Conservation (phyloP, 2,888 invertebrate species). For the Cephus spinipes region DNA sequence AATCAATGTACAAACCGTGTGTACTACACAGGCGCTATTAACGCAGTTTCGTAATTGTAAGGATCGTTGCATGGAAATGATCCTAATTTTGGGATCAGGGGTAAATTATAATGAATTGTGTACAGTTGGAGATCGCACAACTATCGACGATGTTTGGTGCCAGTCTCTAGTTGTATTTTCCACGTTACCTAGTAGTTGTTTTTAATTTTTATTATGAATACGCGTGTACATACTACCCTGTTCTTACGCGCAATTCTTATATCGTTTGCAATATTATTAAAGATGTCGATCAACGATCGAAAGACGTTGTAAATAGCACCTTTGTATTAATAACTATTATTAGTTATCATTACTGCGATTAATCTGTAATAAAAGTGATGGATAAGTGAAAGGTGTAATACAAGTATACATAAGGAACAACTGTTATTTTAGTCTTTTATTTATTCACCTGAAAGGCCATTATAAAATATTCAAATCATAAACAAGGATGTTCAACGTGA, state of each 20-base stretch:
- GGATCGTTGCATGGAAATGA: not conserved
- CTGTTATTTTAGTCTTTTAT: not conserved
- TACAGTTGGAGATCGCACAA: not conserved
- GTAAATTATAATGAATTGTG: not conserved
- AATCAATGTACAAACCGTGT: constrained; percentile 18
- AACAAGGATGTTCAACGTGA: not conserved
- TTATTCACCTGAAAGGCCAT: not conserved
- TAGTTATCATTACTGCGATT: constrained; percentile 24
- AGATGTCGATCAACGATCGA: constrained; percentile 28
- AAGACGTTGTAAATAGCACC: constrained; percentile 40
- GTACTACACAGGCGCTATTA: constrained; percentile 13
- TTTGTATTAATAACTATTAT: constrained; percentile 31
- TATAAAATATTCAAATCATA: not conserved
- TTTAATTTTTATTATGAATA: constrained; percentile 29
- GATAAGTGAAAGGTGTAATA: constrained; percentile 23
- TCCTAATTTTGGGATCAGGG: not conserved
- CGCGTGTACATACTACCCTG: constrained; percentile 43
- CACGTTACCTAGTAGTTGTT: constrained; percentile 32
- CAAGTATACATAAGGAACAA: not conserved
- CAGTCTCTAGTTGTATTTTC: constrained; percentile 36
- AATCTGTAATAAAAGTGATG: constrained; percentile 17
- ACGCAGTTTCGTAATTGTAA: constrained; percentile 1
- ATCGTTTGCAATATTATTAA: constrained; percentile 40
- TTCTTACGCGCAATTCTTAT: constrained; percentile 33
- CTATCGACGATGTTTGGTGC: not conserved